Evolutionary conservation across 2,888 invertebrate species (phyloP).

Genomic region (Balanococcus diminutus): DNA sequence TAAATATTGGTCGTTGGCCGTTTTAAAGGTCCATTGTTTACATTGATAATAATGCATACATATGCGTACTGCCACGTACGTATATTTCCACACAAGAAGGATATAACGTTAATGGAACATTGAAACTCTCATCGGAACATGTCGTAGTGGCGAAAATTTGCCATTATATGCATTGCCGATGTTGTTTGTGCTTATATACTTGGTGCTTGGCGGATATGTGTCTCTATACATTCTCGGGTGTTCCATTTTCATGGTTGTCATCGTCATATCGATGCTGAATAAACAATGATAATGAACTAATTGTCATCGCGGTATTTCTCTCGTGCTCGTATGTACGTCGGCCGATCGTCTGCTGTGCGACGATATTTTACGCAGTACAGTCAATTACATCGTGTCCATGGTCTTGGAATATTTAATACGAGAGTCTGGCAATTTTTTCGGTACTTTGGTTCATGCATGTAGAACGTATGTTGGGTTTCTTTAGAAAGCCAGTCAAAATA

Average conservation of each 20-base stretch:
- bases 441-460: no score
- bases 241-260: background rate
- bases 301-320: background rate
- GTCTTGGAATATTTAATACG: no score
- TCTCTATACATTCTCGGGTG: background rate
- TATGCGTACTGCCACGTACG: background rate
- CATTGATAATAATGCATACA: background rate
- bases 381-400: no score
- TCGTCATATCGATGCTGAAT: conserved; percentile 38
- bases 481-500: no score
- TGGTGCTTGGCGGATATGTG: background rate
- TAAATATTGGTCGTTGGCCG: background rate
- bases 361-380: background rate
- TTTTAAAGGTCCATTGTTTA: conserved; percentile 31
- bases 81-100: background rate
- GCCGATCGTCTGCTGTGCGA: background rate
- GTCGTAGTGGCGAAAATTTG: conserved; percentile 25
- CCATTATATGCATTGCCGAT: background rate
- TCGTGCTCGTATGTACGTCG: background rate
- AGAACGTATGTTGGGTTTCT: no score
- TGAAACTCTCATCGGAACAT: conserved; percentile 22
- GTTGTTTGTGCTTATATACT: background rate
- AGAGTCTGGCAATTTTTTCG: no score
- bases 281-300: conserved; percentile 41
- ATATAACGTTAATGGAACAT: conserved; percentile 20